Evolutionary conservation across 1,140 invertebrate species (phyloP).

Genomic region (Pachyrhynchus sulphureomaculatus): DNA sequence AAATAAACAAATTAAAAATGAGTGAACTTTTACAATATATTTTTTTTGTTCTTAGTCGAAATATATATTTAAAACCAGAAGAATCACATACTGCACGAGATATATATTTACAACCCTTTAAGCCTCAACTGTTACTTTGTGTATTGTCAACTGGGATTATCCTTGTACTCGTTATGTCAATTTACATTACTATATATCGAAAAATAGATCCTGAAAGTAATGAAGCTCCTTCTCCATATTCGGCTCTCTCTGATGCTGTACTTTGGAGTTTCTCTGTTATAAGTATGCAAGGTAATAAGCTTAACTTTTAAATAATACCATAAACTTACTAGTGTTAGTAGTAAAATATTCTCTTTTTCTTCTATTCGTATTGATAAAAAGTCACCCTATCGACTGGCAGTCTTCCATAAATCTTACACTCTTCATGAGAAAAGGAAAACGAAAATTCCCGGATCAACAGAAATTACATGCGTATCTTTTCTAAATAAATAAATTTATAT

Average conservation of each 20-base stretch:
- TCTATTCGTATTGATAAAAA: not conserved
- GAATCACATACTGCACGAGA: constrained; percentile 60
- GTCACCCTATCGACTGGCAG: too few relatives aligned
- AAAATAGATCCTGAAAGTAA: not conserved
- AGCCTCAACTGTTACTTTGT: constrained; percentile 54
- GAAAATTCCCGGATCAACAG: too few relatives aligned
- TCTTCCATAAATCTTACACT: too few relatives aligned
- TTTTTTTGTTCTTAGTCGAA: constrained; percentile 54
- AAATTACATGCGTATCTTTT: too few relatives aligned
- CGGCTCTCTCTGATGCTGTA: constrained; percentile 4
- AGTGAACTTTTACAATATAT: not conserved
- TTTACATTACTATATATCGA: constrained; percentile 34
- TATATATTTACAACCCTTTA: constrained; percentile 65
- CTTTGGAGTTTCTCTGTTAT: constrained; percentile 49
- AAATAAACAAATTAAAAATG: not conserved
- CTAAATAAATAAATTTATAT: too few relatives aligned
- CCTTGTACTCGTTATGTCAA: constrained; percentile 48
- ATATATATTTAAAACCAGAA: constrained; percentile 64
- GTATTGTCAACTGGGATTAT: constrained; percentile 56
- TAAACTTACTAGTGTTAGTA: not conserved
- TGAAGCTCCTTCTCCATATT: not conserved
- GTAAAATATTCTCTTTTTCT: not conserved
- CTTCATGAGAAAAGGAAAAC: too few relatives aligned
- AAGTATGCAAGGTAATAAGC: constrained; percentile 62
- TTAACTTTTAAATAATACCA: not conserved